Evolutionary conservation across 2,797 vertebrate species (phyloP).

Genomic region (Myotis daubentonii): DNA sequence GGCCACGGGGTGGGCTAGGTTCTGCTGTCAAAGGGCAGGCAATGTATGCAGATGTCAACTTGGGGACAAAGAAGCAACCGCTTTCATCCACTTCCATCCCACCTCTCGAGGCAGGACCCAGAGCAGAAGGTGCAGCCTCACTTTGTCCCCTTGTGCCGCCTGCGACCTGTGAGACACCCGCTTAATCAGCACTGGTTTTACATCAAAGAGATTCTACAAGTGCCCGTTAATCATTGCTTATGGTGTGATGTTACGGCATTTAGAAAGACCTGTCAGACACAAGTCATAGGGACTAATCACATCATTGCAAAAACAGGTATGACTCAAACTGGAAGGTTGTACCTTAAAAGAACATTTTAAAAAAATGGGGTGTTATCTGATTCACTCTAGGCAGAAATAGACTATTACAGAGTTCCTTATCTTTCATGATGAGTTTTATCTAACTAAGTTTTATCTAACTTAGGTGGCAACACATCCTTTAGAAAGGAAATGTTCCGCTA

Average conservation of each 20-base stretch:
- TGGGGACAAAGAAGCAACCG: not conserved
- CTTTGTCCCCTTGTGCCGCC: not conserved
- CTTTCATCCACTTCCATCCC: conserved; percentile 7
- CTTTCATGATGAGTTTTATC: not conserved
- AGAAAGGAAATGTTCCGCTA: not conserved
- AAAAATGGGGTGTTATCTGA: not conserved
- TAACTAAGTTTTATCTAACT: not conserved
- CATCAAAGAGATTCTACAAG: not conserved
- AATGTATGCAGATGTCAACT: conserved; percentile 2
- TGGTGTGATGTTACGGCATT: not conserved
- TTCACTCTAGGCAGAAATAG: not conserved
- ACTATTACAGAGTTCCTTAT: not conserved
- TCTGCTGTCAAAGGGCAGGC: conserved; percentile 3
- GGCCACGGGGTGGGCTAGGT: not conserved
- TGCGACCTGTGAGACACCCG: not conserved
- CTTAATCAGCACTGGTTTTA: not conserved
- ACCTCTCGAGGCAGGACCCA: not conserved
- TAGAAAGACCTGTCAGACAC: not conserved
- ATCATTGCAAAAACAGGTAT: not conserved
- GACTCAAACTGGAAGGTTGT: not conserved
- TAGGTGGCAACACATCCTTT: not conserved
- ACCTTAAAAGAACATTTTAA: not conserved
- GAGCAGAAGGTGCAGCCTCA: not conserved
- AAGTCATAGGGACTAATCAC: not conserved
- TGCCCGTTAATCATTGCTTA: not conserved